Conservation (phyloP, 2,888 invertebrate genomes). For the Tineola bisselliella region DNA sequence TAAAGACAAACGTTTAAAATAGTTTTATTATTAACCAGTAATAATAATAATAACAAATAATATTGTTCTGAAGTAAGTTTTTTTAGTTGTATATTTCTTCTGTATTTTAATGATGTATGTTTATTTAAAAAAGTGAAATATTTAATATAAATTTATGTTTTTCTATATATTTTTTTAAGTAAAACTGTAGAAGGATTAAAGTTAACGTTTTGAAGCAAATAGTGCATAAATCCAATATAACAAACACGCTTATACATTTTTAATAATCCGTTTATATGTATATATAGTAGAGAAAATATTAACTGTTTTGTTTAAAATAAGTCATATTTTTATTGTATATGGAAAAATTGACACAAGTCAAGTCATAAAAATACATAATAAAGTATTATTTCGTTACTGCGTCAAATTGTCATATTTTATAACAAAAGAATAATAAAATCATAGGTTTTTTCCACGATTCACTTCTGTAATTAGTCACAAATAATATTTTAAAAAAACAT, state of each 20-base stretch:
- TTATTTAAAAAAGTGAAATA: background rate
- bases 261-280: no score
- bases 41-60: background rate
- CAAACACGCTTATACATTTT: no score
- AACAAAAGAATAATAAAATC: background rate
- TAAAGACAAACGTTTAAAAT: background rate
- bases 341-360: no score
- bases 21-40: background rate
- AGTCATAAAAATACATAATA: no score
- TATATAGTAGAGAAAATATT: no score
- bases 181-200: no score
- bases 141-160: background rate
- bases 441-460: background rate
- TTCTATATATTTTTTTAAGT: background rate
- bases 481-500: background rate
- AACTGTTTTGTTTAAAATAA: no score
- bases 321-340: no score
- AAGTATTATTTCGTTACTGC: background rate
- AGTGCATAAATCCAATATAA: no score
- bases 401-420: background rate
- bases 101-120: background rate
- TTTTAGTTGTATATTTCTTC: no score
- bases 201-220: no score
- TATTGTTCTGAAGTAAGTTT: background rate
- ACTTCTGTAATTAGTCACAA: background rate